Percentiles rank a stretch among this genome's conserved stretches.
Conservation (phyloP, 2,113 vertebrate species). For the Rattus norvegicus region GRCr8 NC_086027.1:115549001-115549500, state of each 20-base stretch:
- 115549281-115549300: too few species aligned
- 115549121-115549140: not conserved
- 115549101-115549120: not conserved
- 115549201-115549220: not conserved
- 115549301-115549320: too few species aligned
- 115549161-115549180: not conserved
- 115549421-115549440: not conserved
- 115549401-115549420: not conserved
- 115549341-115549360: too few species aligned
- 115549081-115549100: not conserved
- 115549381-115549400: not conserved
- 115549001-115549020: too few species aligned
- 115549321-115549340: too few species aligned
- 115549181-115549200: not conserved
- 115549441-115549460: not conserved
- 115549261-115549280: too few species aligned
- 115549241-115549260: too few species aligned
- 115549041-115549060: not conserved
- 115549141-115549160: not conserved
- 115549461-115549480: not conserved
- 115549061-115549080: not conserved
- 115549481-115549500: not conserved
- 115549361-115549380: not conserved
- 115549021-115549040: fast-evolving
- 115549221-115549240: too few species aligned